phyloP scores from a whole-genome alignment of 2,797 vertebrate genomes.

The Pogonophryne albipinna region DNA sequence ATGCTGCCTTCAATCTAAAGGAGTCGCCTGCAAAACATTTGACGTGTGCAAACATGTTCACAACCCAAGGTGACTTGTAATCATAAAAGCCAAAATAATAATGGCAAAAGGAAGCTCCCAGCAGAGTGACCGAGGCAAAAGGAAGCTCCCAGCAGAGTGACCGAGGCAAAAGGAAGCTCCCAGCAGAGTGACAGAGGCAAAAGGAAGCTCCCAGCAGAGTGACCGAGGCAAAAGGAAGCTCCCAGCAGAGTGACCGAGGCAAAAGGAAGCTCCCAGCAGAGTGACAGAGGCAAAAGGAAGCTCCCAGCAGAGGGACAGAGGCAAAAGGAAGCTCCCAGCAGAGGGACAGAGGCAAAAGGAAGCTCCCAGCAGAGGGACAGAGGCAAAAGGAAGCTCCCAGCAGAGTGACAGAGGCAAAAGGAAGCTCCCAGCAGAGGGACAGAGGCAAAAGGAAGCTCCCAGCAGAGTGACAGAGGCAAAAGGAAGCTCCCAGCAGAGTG shows the following conservation, averaged over 20 bases:
- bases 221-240: slow-evolving; percentile 54
- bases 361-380: slow-evolving; percentile 54
- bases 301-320: slow-evolving; percentile 56
- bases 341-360: slow-evolving; percentile 53
- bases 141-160: slow-evolving; percentile 55
- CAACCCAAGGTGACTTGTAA: slow-evolving; percentile 58
- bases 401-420: slow-evolving; percentile 54
- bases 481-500: slow-evolving; percentile 57
- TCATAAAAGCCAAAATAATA: slow-evolving; percentile 62
- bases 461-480: slow-evolving; percentile 54
- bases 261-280: slow-evolving; percentile 57
- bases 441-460: slow-evolving; percentile 54
- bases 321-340: slow-evolving; percentile 55
- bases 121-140: slow-evolving; percentile 54
- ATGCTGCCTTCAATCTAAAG: slow-evolving; percentile 27
- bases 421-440: slow-evolving; percentile 54
- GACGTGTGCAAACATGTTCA: slow-evolving; percentile 44
- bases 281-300: slow-evolving; percentile 52
- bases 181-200: slow-evolving; percentile 53
- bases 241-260: slow-evolving; percentile 52
- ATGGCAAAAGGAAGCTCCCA: slow-evolving; percentile 42
- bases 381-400: slow-evolving; percentile 56
- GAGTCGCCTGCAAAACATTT: slow-evolving; percentile 48
- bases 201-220: slow-evolving; percentile 57
- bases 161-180: slow-evolving; percentile 55